phyloP scores from a whole-genome alignment of 2,797 vertebrate species.

The Macropodus opercularis region DNA sequence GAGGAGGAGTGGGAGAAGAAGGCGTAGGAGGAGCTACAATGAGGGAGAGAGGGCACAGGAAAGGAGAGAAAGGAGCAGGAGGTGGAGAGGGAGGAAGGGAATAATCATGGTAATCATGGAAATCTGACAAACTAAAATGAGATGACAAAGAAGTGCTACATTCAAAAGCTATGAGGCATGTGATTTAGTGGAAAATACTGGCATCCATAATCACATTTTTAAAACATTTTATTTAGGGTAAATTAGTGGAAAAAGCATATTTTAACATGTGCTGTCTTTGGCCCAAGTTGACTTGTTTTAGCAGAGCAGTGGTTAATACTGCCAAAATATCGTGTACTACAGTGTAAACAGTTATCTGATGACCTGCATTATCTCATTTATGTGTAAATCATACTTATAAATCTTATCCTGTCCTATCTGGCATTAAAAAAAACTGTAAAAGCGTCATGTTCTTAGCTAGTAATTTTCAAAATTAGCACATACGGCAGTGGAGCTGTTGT shows the following conservation, averaged over 20 bases:
- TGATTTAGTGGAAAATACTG: constrained; percentile 37
- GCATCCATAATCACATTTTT: constrained; percentile 26
- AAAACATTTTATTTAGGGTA: constrained; percentile 20
- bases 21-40: constrained; percentile 50
- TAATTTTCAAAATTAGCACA: too few species aligned
- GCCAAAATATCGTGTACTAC: not conserved
- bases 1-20: constrained; percentile 51
- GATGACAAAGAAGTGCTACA: constrained; percentile 56
- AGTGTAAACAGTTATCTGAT: not conserved
- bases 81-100: constrained; percentile 38
- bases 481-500: too few species aligned
- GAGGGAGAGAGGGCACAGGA: constrained; percentile 34
- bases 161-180: constrained; percentile 33
- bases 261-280: constrained; percentile 15
- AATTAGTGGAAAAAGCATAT: constrained; percentile 29
- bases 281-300: too few species aligned
- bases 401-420: too few species aligned
- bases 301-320: not conserved
- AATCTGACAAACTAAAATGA: constrained; percentile 59
- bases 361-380: too few species aligned
- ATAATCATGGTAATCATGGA: constrained; percentile 69
- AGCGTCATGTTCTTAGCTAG: too few species aligned
- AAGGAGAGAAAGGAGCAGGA: constrained; percentile 17
- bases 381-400: too few species aligned
- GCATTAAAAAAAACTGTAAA: too few species aligned